These are phyloP conservation scores for Schizothorax lantsangensis DNA, from an alignment of 2,797 vertebrate genomes.

Conservation along the genomic window DNA sequence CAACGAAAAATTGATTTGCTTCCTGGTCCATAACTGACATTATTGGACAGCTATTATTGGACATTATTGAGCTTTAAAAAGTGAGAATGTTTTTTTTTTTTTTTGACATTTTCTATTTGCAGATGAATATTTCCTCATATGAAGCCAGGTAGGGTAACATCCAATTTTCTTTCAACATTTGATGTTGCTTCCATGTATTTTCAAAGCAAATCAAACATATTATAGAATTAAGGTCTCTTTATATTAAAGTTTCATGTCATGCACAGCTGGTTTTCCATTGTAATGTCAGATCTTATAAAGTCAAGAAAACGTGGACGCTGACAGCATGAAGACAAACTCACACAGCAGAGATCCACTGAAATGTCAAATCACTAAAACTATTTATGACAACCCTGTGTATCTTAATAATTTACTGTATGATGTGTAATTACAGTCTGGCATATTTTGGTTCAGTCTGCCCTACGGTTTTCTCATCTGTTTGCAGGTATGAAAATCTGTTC, in stretches of 20 bases:
- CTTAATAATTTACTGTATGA: not conserved
- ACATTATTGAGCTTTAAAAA: not conserved
- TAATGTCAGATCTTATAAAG: not conserved
- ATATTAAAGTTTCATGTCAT: not conserved
- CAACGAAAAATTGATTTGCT: not conserved
- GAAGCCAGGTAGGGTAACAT: no score
- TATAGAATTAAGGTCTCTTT: not conserved
- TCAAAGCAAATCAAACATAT: not conserved
- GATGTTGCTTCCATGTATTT: not conserved
- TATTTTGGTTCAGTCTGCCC: slow-evolving; percentile 1
- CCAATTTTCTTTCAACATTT: not conserved
- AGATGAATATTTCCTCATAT: not conserved
- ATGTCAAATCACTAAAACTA: not conserved
- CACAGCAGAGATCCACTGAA: not conserved
- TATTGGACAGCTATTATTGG: not conserved
- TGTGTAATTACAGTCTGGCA: not conserved
- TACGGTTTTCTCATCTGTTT: slow-evolving; percentile 78
- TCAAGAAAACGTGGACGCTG: not conserved
- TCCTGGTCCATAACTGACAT: not conserved
- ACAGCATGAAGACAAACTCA: not conserved
- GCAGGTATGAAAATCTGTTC: slow-evolving; percentile 79
- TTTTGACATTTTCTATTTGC: not conserved
- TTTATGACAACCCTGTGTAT: not conserved
- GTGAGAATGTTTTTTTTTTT: no score
- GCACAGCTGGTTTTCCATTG: not conserved